A percentile compares a stretch with the other conserved stretches of the same genome.
Conservation (phyloP, 2,888 invertebrate genomes). For the Pimpla rufipes region DNA sequence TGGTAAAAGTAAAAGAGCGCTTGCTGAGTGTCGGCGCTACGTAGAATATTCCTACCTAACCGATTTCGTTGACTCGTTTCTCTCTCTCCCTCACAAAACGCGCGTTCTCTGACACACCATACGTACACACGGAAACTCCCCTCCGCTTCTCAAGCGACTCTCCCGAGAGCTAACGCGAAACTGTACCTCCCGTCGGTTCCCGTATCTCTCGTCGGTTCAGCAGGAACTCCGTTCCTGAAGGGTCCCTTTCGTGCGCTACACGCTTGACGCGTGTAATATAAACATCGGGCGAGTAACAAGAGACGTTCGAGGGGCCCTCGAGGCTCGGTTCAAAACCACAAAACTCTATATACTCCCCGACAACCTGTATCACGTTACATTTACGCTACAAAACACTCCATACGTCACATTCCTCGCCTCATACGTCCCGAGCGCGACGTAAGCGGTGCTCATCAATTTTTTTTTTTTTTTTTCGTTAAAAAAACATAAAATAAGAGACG, state of each 20-base stretch:
- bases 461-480: too few species aligned
- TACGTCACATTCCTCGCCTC: constrained; percentile 32
- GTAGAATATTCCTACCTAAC: constrained; percentile 71
- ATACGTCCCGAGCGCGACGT: constrained; percentile 48
- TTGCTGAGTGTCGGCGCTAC: constrained; percentile 63
- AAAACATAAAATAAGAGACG: constrained; percentile 54
- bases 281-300: constrained; percentile 25
- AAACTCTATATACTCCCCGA: constrained; percentile 30
- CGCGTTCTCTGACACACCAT: constrained; percentile 12
- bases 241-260: constrained; percentile 10
- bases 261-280: constrained; percentile 16
- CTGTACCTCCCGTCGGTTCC: constrained; percentile 2
- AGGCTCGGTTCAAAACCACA: constrained; percentile 15
- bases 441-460: constrained; percentile 53
- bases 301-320: background rate
- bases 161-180: background rate
- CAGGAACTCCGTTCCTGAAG: constrained; percentile 29
- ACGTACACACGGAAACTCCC: constrained; percentile 23
- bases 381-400: constrained; percentile 28
- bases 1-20: constrained; percentile 17
- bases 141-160: constrained; percentile 10
- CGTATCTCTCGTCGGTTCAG: constrained; percentile 52
- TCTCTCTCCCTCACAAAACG: background rate
- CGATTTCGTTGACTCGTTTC: constrained; percentile 57
- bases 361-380: constrained; percentile 33